These are phyloP conservation scores for Danio tinwini DNA, from an alignment of 2,797 vertebrate species.

Conservation along the genomic window DNA sequence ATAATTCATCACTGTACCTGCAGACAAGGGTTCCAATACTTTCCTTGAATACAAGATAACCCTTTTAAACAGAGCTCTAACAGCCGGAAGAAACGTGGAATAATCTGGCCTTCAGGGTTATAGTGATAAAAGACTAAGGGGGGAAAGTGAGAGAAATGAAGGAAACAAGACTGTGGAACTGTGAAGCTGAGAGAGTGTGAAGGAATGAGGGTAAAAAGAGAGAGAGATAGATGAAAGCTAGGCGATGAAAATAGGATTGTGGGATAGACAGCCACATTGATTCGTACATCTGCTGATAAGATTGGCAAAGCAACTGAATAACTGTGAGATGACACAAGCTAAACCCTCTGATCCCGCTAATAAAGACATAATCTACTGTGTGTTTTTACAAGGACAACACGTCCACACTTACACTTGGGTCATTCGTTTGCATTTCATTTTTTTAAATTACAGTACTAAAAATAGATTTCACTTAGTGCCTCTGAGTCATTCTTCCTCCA, in stretches of 20 bases:
- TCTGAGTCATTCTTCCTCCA: slow-evolving; percentile 18
- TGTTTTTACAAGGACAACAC: slow-evolving; percentile 11
- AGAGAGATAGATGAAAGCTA: slow-evolving; percentile 46
- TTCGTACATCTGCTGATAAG: slow-evolving; percentile 41
- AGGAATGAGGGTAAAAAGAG: background rate
- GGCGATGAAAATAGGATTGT: slow-evolving; percentile 28
- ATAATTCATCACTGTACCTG: slow-evolving; percentile 51
- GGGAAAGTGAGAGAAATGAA: background rate
- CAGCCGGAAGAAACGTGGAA: background rate
- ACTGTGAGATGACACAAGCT: slow-evolving; percentile 28
- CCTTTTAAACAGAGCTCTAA: slow-evolving; percentile 24
- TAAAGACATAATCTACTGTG: slow-evolving; percentile 22
- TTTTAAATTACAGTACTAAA: background rate
- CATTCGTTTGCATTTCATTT: background rate
- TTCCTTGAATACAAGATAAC: slow-evolving; percentile 32
- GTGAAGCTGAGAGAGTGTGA: slow-evolving; percentile 29
- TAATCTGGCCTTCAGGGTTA: slow-evolving; percentile 38
- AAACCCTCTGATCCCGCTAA: slow-evolving; percentile 32
- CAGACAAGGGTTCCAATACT: slow-evolving; percentile 27
- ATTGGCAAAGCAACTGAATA: slow-evolving; percentile 17
- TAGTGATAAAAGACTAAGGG: slow-evolving; percentile 26
- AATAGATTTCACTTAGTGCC: slow-evolving; percentile 11
- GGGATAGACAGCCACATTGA: slow-evolving; percentile 33
- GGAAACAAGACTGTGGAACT: background rate
- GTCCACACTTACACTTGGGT: slow-evolving; percentile 14